Conservation (phyloP, 2,113 vertebrate species). For the Mungos mungo region DNA sequence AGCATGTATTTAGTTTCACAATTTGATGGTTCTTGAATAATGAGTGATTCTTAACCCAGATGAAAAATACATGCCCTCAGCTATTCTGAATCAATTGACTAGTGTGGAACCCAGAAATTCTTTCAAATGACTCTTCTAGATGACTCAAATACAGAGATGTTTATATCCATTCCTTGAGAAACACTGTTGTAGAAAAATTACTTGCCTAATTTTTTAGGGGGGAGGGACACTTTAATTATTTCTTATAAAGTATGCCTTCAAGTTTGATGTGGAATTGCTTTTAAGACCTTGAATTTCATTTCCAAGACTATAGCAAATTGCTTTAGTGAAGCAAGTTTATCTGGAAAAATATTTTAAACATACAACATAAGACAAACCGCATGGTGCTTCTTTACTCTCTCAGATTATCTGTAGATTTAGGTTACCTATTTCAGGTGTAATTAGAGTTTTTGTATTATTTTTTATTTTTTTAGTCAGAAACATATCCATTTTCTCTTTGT, state of each 20-base stretch:
- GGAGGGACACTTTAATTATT: background rate
- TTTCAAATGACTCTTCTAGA: background rate
- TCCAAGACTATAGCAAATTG: background rate
- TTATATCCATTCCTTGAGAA: background rate
- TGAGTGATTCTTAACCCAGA: background rate
- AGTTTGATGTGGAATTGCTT: background rate
- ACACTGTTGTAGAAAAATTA: background rate
- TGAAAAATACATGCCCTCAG: background rate
- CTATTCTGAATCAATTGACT: background rate
- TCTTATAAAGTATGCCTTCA: background rate
- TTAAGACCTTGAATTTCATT: background rate
- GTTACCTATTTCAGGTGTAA: background rate
- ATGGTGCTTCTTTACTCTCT: background rate
- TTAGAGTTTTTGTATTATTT: background rate
- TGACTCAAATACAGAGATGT: background rate
- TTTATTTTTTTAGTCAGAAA: background rate
- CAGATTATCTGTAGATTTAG: background rate
- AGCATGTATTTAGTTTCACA: background rate
- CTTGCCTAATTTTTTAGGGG: background rate
- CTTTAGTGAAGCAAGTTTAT: background rate
- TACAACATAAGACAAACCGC: background rate
- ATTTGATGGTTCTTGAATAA: background rate
- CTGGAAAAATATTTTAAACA: background rate
- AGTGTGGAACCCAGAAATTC: background rate
- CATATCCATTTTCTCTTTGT: background rate